Conservation (phyloP, 2,888 invertebrate species). For the Eupeodes latifasciatus region DNA sequence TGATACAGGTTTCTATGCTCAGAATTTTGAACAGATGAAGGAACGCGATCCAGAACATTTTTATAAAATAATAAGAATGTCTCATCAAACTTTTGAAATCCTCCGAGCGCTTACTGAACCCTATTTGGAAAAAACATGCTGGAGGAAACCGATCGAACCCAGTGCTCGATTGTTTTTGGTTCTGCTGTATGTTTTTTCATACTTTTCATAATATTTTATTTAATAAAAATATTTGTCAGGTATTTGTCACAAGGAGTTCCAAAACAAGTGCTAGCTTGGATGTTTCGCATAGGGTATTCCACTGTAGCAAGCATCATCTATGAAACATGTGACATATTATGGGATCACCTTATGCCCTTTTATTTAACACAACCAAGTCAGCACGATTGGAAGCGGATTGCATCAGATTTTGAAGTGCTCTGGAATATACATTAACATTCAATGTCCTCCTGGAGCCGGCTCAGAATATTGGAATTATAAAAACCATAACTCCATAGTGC, state of each 20-base stretch:
- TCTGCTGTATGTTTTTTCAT: no score
- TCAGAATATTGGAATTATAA: background rate
- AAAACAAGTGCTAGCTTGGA: background rate
- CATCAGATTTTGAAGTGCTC: background rate
- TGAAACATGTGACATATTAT: background rate
- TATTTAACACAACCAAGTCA: background rate
- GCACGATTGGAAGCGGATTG: background rate
- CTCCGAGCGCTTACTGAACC: background rate
- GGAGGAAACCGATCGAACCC: background rate
- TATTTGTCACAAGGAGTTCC: background rate
- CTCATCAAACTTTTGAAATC: background rate
- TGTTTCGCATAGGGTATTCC: background rate
- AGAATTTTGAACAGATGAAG: constrained; percentile 9
- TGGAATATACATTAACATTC: background rate
- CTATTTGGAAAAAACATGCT: background rate
- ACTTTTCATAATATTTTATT: no score
- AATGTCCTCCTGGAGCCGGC: background rate
- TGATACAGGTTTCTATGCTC: background rate
- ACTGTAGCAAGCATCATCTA: no score
- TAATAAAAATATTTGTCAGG: no score
- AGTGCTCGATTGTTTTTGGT: background rate
- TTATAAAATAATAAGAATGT: background rate
- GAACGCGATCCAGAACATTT: background rate
- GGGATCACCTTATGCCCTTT: background rate
- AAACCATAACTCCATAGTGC: background rate